Evolutionary conservation across 2,113 vertebrate species (phyloP).

Genomic region (Gasterosteus nipponicus): DNA sequence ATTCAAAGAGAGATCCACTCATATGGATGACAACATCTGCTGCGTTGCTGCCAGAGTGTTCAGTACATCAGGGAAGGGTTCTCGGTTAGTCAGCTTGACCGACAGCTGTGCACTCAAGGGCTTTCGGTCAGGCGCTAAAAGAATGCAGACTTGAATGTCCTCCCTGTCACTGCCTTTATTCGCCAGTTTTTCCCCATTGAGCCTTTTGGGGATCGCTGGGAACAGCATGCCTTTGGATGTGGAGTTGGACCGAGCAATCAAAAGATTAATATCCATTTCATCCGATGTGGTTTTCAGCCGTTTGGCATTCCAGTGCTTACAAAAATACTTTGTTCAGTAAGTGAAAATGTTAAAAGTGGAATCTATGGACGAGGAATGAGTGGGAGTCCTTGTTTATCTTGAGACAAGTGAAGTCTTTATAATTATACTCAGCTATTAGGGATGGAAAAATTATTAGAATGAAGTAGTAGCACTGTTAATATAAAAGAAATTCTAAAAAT

Average conservation of each 20-base stretch:
- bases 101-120: constrained; percentile 65
- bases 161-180: constrained; percentile 59
- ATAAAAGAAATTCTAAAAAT: background rate
- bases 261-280: constrained; percentile 27
- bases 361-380: background rate
- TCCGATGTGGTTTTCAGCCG: background rate
- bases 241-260: constrained; percentile 18
- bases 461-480: background rate
- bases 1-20: background rate
- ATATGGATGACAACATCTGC: constrained; percentile 32
- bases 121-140: constrained; percentile 48
- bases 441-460: background rate
- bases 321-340: background rate
- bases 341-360: background rate
- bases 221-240: constrained; percentile 52
- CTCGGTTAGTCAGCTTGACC: constrained; percentile 29
- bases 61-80: constrained; percentile 16
- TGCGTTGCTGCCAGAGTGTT: constrained; percentile 34
- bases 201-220: constrained; percentile 52
- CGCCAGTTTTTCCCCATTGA: constrained; percentile 34
- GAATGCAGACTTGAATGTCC: constrained; percentile 66
- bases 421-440: background rate
- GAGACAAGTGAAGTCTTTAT: background rate
- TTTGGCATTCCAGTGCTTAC: background rate
- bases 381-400: background rate